Conservation (phyloP, 2,113 vertebrate genomes). For the Polypterus bichir region DNA sequence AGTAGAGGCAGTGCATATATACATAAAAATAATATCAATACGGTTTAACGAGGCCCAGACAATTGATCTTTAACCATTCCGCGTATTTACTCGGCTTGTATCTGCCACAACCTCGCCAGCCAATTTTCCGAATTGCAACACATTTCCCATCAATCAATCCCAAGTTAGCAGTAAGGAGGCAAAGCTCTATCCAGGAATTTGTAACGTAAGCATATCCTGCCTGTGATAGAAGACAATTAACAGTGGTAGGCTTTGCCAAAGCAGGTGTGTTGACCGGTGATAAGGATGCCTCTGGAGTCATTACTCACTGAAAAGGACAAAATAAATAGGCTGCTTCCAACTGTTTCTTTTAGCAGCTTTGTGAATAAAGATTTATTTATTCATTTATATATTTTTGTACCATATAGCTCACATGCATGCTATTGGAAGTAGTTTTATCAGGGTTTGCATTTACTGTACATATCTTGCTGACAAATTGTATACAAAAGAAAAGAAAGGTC, state of each 20-base stretch:
- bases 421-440: too few species aligned
- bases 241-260: slow-evolving; percentile 43
- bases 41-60: too few species aligned
- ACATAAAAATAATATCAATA: too few species aligned
- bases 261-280: slow-evolving; percentile 56
- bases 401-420: neutral
- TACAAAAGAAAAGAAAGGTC: too few species aligned
- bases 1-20: too few species aligned
- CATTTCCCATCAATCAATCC: slow-evolving; percentile 13
- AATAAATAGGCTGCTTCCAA: slow-evolving; percentile 51
- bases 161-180: slow-evolving; percentile 20
- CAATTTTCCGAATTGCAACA: neutral
- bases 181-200: slow-evolving; percentile 47
- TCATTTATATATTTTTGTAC: slow-evolving; percentile 5
- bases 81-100: too few species aligned
- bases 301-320: slow-evolving; percentile 49
- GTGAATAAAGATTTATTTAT: slow-evolving; percentile 34
- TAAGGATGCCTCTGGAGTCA: slow-evolving; percentile 50
- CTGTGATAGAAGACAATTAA: slow-evolving; percentile 51
- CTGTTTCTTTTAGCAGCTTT: slow-evolving; percentile 40
- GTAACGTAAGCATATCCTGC: slow-evolving; percentile 53
- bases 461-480: too few species aligned
- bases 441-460: too few species aligned
- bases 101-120: too few species aligned
- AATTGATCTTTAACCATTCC: too few species aligned